These are phyloP conservation scores for Tribolium freemani DNA, from an alignment of 2,888 invertebrate genomes.

Conservation along the genomic window DNA sequence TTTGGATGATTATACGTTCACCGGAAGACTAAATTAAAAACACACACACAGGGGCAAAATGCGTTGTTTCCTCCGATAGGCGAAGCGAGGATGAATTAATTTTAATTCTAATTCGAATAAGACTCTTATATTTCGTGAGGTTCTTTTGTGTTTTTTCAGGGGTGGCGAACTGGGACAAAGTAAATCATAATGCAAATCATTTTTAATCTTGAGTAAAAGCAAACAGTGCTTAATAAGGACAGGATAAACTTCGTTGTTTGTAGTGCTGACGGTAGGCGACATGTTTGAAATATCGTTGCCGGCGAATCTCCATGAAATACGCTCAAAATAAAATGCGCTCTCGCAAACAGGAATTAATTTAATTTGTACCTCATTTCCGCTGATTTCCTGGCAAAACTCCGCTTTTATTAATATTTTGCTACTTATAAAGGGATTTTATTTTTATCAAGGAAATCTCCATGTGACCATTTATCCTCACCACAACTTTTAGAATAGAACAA, in stretches of 20 bases:
- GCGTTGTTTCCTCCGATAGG: slow-evolving; percentile 45
- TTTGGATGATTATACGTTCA: slow-evolving; percentile 52
- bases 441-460: background rate
- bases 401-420: slow-evolving; percentile 4
- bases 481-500: background rate
- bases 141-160: slow-evolving; percentile 57
- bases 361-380: slow-evolving; percentile 19
- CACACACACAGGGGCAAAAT: slow-evolving; percentile 53
- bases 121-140: slow-evolving; percentile 54
- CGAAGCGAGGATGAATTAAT: slow-evolving; percentile 55
- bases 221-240: slow-evolving; percentile 59
- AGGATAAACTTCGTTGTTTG: slow-evolving; percentile 40
- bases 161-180: slow-evolving; percentile 52
- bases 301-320: slow-evolving; percentile 25
- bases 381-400: slow-evolving; percentile 10
- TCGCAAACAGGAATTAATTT: slow-evolving; percentile 22
- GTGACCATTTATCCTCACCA: background rate
- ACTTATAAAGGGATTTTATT: background rate
- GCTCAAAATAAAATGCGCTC: slow-evolving; percentile 16
- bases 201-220: slow-evolving; percentile 62
- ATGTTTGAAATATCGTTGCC: slow-evolving; percentile 32
- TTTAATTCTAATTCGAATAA: slow-evolving; percentile 60
- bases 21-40: slow-evolving; percentile 56
- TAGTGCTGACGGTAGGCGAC: slow-evolving; percentile 23
- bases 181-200: slow-evolving; percentile 62